phyloP scores from a whole-genome alignment of 92 coral and sea anemone species.

The Parazoanthus swiftii region DNA sequence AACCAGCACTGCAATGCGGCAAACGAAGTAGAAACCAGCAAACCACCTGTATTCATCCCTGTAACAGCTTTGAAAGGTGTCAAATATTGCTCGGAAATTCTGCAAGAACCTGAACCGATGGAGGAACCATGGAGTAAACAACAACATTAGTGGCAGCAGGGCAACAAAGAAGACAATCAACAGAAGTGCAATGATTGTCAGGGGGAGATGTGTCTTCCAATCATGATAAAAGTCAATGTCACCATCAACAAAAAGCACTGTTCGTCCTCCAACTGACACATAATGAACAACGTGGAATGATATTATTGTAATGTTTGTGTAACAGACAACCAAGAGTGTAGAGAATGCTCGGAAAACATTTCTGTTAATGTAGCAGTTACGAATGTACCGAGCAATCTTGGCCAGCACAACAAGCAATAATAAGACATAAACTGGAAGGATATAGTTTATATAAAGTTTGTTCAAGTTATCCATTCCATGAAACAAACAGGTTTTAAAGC shows the following conservation, averaged over 20 bases:
- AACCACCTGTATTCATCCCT: conserved; percentile 83
- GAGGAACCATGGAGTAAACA: conserved; percentile 78
- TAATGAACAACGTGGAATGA: conserved; percentile 72
- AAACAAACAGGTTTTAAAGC: conserved; percentile 61
- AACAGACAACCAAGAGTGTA: conserved; percentile 74
- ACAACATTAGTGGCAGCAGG: conserved; percentile 72
- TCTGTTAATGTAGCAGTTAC: conserved; percentile 79
- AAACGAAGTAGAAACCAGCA: conserved; percentile 88
- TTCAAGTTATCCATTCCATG: conserved; percentile 70
- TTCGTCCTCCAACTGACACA: conserved; percentile 60
- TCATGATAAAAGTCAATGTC: conserved; percentile 53
- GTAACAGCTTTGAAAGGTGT: conserved; percentile 81
- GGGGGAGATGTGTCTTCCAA: conserved; percentile 75
- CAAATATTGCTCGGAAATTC: conserved; percentile 78
- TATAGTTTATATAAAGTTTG: conserved; percentile 70
- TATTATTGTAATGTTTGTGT: conserved; percentile 73
- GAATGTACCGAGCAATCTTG: conserved; percentile 65
- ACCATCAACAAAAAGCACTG: conserved; percentile 81
- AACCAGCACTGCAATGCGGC: conserved; percentile 73
- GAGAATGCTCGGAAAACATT: conserved; percentile 75
- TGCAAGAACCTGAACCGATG: conserved; percentile 48
- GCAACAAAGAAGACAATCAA: conserved; percentile 64
- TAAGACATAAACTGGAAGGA: conserved; percentile 72
- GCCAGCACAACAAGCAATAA: conserved; percentile 60
- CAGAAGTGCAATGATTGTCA: conserved; percentile 68